Evolutionary conservation across 1,140 invertebrate species (phyloP).

Genomic region (Zeugodacus cucurbitae): DNA sequence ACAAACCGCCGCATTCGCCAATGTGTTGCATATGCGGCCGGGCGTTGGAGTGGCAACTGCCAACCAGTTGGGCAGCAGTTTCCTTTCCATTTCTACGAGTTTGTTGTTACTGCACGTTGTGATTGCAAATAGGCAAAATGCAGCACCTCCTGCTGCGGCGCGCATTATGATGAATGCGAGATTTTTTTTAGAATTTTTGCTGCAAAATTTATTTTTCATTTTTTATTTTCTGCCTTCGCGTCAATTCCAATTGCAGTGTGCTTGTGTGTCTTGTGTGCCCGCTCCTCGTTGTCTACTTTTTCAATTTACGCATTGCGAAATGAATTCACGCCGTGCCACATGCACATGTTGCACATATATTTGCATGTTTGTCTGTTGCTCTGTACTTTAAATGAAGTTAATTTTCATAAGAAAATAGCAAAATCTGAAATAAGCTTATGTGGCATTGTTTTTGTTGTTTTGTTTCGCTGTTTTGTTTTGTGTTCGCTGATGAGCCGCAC

Average conservation of each 20-base stretch:
- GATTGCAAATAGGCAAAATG: no score
- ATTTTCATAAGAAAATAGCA: constrained; percentile 37
- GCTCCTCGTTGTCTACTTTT: not conserved
- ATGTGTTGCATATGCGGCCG: not conserved
- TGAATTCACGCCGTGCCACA: constrained; percentile 8
- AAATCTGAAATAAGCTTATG: not conserved
- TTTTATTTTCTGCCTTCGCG: not conserved
- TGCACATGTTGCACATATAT: constrained; percentile 22
- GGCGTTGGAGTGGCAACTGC: constrained; percentile 21
- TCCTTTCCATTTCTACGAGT: not conserved
- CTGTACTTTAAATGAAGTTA: constrained; percentile 14
- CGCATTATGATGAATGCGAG: constrained; percentile 17
- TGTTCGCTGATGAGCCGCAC: not conserved
- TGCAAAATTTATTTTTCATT: not conserved
- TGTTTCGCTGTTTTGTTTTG: not conserved
- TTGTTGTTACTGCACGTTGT: not conserved
- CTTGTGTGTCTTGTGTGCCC: not conserved
- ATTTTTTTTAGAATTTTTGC: not conserved
- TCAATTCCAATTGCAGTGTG: not conserved
- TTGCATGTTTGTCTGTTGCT: not conserved
- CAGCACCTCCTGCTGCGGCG: not conserved
- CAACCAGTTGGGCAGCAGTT: constrained; percentile 29
- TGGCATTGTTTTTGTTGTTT: not conserved
- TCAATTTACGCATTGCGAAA: constrained; percentile 35
- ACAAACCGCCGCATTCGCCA: not conserved